Base-by-base conservation (phyloP, 2,888 invertebrate species). In the Buathra laborator region DNA sequence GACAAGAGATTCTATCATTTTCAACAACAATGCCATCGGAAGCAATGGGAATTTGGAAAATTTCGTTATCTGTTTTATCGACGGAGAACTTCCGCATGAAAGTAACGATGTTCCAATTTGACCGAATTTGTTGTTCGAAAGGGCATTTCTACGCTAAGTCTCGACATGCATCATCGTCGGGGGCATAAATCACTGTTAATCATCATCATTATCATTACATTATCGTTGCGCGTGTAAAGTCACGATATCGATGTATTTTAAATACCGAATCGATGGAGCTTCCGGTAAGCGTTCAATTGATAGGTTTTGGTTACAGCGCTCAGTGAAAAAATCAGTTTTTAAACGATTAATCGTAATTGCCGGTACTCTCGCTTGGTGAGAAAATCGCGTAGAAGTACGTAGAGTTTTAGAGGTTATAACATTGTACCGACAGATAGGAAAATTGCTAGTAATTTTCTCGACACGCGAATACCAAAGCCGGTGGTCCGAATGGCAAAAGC, bases 371-470 rank as follows among this genome's bases (percentile, higher is more conserved):
- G 37, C 37, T 37, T 9, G 37, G 37, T 37, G 37, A 37, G 56
- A 12, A 56, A 24, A 24, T 56, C 56, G 24, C 56, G 19, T 19
- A 56, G 24, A 56, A 56, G 24, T 24, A 56, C 56, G 56, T 56
- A 24, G 56, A 56, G 37, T 9, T 19, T 19, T 19, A 56, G 19
- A 56, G 19, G 24, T 24, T 56, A 24, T 19, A 56, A 56, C 56
- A 19, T 56, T 56, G 56, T 19, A 56, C 56, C 24, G 56, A 56
- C 10, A 56, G 56, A 56, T 24, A 56, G 56, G 56, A 56, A 56
- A 56, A 56, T 56, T 56, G 56, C 10, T 19, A 24, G 56, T 56
- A 56, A 56, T 56, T 24, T 56, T 56, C 56, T 56, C 56, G 56
- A 56, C 56, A 56, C 56, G 56, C 56, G 56, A 19, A 24, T 56